Conservation (phyloP, 2,113 vertebrate species). For the Bettongia penicillata region DNA sequence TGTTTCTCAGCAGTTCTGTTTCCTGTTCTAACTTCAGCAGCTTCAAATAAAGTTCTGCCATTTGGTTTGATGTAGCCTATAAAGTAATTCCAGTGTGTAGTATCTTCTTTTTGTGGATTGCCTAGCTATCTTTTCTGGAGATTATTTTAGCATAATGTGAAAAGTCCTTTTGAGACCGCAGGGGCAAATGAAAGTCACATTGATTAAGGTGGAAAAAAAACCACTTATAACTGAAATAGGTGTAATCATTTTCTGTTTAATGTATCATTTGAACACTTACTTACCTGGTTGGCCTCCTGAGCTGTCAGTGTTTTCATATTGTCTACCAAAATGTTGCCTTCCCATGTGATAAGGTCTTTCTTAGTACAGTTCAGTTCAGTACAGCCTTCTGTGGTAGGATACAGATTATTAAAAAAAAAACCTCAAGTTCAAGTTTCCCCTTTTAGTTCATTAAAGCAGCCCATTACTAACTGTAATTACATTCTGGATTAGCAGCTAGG, state of each 20-base stretch:
- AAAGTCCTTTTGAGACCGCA: not conserved
- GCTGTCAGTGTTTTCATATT: slow-evolving; percentile 55
- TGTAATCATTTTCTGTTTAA: not conserved
- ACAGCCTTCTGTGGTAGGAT: slow-evolving; percentile 86
- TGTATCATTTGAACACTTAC: not conserved
- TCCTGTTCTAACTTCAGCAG: slow-evolving; percentile 86
- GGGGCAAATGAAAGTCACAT: not conserved
- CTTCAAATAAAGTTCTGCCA: slow-evolving; percentile 81
- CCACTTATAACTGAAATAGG: not conserved
- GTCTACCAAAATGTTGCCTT: slow-evolving; percentile 87
- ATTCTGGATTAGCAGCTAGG: not conserved
- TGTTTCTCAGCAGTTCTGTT: slow-evolving; percentile 84
- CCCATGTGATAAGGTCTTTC: slow-evolving; percentile 81
- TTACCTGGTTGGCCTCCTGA: slow-evolving; percentile 56
- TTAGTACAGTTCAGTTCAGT: slow-evolving; percentile 77
- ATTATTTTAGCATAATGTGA: not conserved
- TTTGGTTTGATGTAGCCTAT: slow-evolving; percentile 71
- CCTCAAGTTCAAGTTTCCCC: too few relatives aligned
- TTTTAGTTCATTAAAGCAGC: not conserved
- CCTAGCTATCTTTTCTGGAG: not conserved
- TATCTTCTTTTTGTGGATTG: not conserved
- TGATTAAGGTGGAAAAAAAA: not conserved
- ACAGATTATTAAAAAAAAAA: slow-evolving; percentile 25
- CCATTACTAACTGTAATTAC: not conserved
- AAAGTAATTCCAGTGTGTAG: slow-evolving; percentile 36